Conservation (phyloP, 2,888 invertebrate genomes). For the Acleris emargana region DNA sequence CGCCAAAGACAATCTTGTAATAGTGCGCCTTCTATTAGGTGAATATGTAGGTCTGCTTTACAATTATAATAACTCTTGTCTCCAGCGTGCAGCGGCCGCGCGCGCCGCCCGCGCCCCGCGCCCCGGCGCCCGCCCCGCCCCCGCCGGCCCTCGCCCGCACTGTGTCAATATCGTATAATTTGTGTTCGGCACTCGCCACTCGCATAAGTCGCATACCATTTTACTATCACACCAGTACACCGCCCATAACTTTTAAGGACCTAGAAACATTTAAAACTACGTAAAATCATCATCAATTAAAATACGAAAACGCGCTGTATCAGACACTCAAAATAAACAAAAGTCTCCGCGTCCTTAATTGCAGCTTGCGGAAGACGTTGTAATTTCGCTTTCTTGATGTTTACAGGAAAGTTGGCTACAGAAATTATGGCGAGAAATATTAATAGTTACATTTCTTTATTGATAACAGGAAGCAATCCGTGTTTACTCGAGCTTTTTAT, state of each 20-base stretch:
- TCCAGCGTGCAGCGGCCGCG: slow-evolving; percentile 35
- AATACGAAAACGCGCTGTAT: slow-evolving; percentile 10
- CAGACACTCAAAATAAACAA: slow-evolving; percentile 22
- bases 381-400: slow-evolving; percentile 31
- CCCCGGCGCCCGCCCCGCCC: slow-evolving; percentile 16
- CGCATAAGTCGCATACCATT: slow-evolving; percentile 28
- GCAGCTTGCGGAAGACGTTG: slow-evolving; percentile 32
- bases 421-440: slow-evolving; percentile 23
- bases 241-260: slow-evolving; percentile 10
- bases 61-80: slow-evolving; percentile 41
- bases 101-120: slow-evolving; percentile 22
- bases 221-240: slow-evolving; percentile 24
- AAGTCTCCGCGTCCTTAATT: slow-evolving; percentile 32
- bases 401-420: slow-evolving; percentile 26
- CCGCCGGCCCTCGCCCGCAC: slow-evolving; percentile 26
- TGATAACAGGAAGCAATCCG: slow-evolving; percentile 5
- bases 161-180: slow-evolving; percentile 42
- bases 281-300: slow-evolving; percentile 12
- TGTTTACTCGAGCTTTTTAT: slow-evolving; percentile 7
- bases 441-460: slow-evolving; percentile 25
- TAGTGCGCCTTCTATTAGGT: slow-evolving; percentile 35
- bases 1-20: slow-evolving; percentile 35
- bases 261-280: slow-evolving; percentile 19
- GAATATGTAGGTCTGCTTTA: slow-evolving; percentile 39
- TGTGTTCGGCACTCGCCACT: slow-evolving; percentile 36